Evolutionary conservation across 1,140 invertebrate species (phyloP), one percentile per base, ranked within the genome.

Genomic region (Hylaeus anthracinus): DNA sequence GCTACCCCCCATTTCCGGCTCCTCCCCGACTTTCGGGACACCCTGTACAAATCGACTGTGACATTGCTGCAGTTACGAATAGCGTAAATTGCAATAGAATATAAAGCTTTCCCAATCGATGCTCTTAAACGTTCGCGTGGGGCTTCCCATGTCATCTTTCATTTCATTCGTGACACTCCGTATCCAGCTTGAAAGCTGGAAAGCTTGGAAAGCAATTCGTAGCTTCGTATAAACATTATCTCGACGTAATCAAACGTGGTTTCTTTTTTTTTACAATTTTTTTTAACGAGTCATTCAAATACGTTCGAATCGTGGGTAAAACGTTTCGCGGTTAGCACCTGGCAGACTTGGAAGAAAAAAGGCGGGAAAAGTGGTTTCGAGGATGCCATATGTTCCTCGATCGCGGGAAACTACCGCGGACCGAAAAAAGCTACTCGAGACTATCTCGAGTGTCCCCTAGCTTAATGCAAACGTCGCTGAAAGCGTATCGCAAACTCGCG

Each of bases 401-500:
- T 10, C 45, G 26, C 14, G 6, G 60, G n/a, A 45, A 51, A 70
- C 45, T 78, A 45, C 15, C 67, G 69, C 15, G n/a, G 66, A 53
- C 48, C 41, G 26, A 51, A 51, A 51, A 72, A 79, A 73, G 77
- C 77, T 72, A 73, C 77, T 79, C 70, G 70, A 79, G 75, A 63
- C 48, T 43, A 63, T 78, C 66, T 77, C 75, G 56, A 79, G 76
- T 72, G n/a, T 45, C 5, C 76, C 37, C 45, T 15, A 45, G 56
- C 37, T 61, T 43, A 53, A 70, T 58, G 43, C 12, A 63, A 77
- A 81, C 43, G 39, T 15, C 5, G 55, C 48, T 80, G 39, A 58
- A 73, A 71, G 43, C 61, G 14, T 6, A 10, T 39, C 4, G 0
- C 12, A 51, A 26, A 37, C 58, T 15, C 58, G 4, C 3, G 8